These are phyloP conservation scores for Steatornis caripensis DNA, from an alignment of 2,113 vertebrate species.

Conservation along the genomic window DNA sequence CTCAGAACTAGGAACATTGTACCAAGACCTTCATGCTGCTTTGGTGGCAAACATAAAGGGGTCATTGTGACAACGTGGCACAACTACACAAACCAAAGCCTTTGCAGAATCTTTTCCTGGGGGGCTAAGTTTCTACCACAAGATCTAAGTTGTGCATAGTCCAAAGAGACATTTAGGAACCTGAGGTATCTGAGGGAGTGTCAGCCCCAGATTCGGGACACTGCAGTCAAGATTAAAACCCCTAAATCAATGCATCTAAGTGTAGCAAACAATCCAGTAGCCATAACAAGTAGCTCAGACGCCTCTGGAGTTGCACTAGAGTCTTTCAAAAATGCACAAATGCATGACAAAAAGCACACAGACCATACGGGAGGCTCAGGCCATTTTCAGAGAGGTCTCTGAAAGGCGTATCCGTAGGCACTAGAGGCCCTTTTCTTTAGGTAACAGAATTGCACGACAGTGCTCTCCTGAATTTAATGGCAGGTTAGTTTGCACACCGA, in stretches of 20 bases:
- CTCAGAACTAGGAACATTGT: background rate
- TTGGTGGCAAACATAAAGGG: background rate
- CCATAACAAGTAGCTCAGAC: background rate
- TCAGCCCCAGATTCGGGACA: background rate
- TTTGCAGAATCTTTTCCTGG: background rate
- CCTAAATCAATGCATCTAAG: background rate
- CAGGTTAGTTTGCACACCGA: background rate
- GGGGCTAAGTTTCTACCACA: background rate
- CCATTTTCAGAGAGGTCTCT: background rate
- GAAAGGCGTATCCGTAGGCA: background rate
- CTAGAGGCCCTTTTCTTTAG: background rate
- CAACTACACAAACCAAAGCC: background rate
- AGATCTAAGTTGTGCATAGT: background rate
- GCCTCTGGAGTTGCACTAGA: background rate
- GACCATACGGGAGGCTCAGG: background rate
- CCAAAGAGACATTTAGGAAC: background rate
- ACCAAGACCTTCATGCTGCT: background rate
- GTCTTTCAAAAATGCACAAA: background rate
- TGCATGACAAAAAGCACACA: background rate
- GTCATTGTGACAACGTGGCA: background rate
- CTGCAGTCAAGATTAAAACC: background rate
- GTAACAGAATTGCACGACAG: background rate
- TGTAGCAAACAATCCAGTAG: background rate
- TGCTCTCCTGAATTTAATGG: background rate
- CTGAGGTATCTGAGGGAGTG: background rate